These are phyloP conservation scores for Drosophila orosa DNA, from an alignment of 1,140 invertebrate species.

Conservation along the genomic window DNA sequence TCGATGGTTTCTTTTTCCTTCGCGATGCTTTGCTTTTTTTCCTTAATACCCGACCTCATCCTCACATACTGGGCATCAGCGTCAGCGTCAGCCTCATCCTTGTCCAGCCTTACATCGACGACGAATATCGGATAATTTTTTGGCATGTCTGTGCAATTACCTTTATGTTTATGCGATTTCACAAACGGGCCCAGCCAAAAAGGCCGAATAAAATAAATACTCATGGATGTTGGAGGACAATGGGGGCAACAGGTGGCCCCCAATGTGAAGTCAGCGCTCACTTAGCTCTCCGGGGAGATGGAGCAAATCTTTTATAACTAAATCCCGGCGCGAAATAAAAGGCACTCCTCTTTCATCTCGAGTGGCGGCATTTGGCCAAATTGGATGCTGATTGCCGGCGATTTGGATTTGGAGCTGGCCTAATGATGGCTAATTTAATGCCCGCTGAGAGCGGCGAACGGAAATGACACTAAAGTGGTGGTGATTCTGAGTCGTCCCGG, in stretches of 20 bases:
- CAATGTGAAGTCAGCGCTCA: constrained; percentile 57
- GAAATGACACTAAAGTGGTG: constrained; percentile 67
- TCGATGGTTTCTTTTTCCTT: constrained; percentile 63
- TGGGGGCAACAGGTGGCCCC: constrained; percentile 73
- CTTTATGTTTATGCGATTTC: constrained; percentile 81
- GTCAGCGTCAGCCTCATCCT: constrained; percentile 4
- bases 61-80: constrained; percentile 1
- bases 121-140: constrained; percentile 76
- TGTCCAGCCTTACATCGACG: constrained; percentile 41
- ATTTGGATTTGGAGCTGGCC: constrained; percentile 61
- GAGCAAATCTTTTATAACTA: constrained; percentile 68
- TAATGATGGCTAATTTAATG: constrained; percentile 79
- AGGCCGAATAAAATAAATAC: constrained; percentile 39
- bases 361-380: constrained; percentile 74
- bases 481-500: constrained; percentile 5
- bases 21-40: constrained; percentile 1
- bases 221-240: constrained; percentile 51
- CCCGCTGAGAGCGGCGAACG: constrained; percentile 45
- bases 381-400: constrained; percentile 74
- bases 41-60: constrained; percentile 52
- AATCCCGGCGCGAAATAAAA: constrained; percentile 44
- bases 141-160: constrained; percentile 80
- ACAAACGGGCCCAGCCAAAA: constrained; percentile 45
- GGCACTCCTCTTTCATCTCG: neutral
- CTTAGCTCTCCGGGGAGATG: constrained; percentile 42